Evolutionary conservation across 92 coral and sea anemone genomes (phyloP).

Genomic region (Hydrozoanthus gracilis): DNA sequence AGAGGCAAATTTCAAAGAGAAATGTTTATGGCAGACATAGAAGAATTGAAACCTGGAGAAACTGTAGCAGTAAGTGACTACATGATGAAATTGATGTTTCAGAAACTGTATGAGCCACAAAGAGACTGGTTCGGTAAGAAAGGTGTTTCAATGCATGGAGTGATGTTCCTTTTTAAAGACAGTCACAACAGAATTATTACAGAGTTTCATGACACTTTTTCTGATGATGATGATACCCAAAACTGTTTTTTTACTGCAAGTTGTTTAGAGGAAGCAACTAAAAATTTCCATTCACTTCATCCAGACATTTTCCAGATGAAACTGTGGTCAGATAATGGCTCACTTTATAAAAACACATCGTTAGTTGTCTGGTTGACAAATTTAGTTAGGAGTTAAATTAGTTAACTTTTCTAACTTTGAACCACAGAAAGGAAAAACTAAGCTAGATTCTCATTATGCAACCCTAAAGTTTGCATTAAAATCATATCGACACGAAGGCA

Average conservation of each 20-base stretch:
- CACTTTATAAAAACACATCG: conserved; percentile 47
- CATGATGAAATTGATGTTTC: too few species aligned
- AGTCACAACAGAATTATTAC: not conserved
- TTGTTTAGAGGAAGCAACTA: conserved; percentile 36
- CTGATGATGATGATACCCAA: too few species aligned
- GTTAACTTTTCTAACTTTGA: conserved; percentile 37
- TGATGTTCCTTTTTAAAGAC: conserved; percentile 34
- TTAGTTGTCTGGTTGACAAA: conserved; percentile 41
- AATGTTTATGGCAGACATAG: conserved; percentile 50
- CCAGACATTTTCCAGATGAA: too few species aligned
- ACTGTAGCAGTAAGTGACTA: too few species aligned
- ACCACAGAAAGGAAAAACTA: conserved; percentile 51
- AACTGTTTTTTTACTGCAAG: too few species aligned
- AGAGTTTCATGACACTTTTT: too few species aligned
- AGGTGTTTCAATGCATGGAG: conserved; percentile 46
- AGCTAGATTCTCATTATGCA: conserved; percentile 44
- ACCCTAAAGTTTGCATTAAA: conserved; percentile 26
- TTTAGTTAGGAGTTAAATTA: not conserved
- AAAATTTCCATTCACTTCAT: conserved; percentile 22
- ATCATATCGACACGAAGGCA: conserved; percentile 14
- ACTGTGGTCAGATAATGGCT: conserved; percentile 59
- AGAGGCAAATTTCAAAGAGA: conserved; percentile 65
- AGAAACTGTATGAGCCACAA: conserved; percentile 46
- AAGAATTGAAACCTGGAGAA: conserved; percentile 41
- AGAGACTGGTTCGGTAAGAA: conserved; percentile 46